A percentile compares a stretch with the other conserved stretches of the same genome.
These are phyloP conservation scores for Channa striata DNA, from an alignment of 2,797 vertebrate genomes.

Conservation along the genomic window DNA sequence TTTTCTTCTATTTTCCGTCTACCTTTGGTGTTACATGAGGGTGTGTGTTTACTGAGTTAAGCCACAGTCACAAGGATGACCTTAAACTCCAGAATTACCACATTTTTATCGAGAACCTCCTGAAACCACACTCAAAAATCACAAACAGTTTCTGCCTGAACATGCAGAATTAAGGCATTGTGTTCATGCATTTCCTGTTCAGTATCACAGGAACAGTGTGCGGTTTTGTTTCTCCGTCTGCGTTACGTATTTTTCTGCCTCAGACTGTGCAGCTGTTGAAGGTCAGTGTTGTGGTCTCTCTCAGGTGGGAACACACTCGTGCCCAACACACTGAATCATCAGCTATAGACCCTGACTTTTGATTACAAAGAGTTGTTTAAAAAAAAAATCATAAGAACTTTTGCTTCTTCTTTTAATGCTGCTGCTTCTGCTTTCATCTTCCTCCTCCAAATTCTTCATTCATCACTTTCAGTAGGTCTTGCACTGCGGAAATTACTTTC, in stretches of 20 bases:
- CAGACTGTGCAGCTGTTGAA: neutral
- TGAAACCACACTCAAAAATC: neutral
- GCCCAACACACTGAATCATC: neutral
- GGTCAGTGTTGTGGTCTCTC: neutral
- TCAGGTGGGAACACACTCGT: neutral
- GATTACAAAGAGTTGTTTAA: neutral
- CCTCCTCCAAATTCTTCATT: neutral
- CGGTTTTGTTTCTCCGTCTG: neutral
- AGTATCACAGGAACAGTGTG: neutral
- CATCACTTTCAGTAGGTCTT: neutral
- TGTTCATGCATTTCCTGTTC: neutral
- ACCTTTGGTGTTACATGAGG: slow-evolving; percentile 3
- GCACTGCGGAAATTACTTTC: neutral
- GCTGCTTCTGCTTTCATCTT: neutral
- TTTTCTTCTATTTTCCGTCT: slow-evolving; percentile 4
- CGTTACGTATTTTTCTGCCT: neutral
- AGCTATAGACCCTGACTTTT: slow-evolving; percentile 7
- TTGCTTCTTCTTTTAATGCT: too few species aligned
- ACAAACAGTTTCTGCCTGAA: neutral
- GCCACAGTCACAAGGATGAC: slow-evolving; percentile 54
- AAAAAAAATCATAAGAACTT: too few species aligned
- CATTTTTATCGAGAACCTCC: neutral
- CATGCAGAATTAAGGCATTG: neutral
- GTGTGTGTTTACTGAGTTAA: slow-evolving; percentile 29
- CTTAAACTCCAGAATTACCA: slow-evolving; percentile 7